Evolutionary conservation across 2,888 invertebrate genomes (phyloP).

Genomic region (Synanthedon vespiformis): DNA sequence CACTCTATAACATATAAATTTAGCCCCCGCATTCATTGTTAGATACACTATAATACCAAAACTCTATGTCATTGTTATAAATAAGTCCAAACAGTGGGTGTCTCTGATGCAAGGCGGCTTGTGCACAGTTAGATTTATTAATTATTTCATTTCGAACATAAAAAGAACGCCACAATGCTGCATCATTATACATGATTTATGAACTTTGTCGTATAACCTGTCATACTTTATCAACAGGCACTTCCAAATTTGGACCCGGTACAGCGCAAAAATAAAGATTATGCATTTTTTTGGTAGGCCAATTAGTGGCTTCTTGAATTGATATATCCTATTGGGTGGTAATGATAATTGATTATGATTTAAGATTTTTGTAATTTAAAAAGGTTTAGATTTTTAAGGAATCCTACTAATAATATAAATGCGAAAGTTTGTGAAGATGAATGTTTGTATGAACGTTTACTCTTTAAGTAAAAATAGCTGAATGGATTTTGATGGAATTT

Average conservation of each 20-base stretch:
- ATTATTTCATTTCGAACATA: background rate
- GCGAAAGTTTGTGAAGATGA: no score
- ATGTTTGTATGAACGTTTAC: no score
- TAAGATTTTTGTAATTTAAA: no score
- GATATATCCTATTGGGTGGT: no score
- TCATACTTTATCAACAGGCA: conserved; percentile 5
- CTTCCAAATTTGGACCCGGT: background rate
- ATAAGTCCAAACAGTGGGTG: conserved; percentile 4
- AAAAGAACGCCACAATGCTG: background rate
- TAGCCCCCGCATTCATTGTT: conserved; percentile 60
- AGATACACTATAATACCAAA: conserved; percentile 2
- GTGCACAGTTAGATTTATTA: background rate
- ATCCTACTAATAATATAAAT: no score
- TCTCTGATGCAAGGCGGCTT: conserved; percentile 1
- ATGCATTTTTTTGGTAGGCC: background rate
- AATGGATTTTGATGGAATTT: no score
- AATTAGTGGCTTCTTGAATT: no score
- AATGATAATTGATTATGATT: no score
- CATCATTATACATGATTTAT: conserved; percentile 26
- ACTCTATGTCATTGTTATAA: background rate
- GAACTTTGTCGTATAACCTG: conserved; percentile 22
- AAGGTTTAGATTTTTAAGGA: no score
- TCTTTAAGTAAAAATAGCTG: no score
- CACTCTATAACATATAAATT: conserved; percentile 38
- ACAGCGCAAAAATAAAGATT: background rate